phyloP scores from a whole-genome alignment of 2,113 vertebrate genomes.

The Falco punctatus region DNA sequence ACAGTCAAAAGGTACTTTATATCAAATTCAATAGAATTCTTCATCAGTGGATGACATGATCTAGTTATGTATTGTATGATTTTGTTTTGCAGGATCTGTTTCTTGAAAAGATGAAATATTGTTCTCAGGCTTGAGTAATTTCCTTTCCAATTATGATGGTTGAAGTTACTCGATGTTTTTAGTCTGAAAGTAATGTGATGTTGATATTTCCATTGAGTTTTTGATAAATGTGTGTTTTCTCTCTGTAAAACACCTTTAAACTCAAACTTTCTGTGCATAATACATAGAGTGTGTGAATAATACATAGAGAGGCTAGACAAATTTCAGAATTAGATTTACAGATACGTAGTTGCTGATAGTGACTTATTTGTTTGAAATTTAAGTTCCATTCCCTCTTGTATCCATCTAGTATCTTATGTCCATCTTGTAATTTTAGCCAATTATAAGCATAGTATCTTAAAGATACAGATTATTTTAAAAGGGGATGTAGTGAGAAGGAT shows the following conservation, averaged over 20 bases:
- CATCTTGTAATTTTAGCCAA: not conserved
- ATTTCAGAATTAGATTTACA: not conserved
- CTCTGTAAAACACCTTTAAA: not conserved
- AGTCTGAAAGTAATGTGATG: not conserved
- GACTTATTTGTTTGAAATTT: not conserved
- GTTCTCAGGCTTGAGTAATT: not conserved
- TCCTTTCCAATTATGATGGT: not conserved
- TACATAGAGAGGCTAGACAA: not conserved
- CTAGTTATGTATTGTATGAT: not conserved
- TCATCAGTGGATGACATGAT: not conserved
- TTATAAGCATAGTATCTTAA: not conserved
- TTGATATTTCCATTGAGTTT: not conserved
- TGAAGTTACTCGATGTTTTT: not conserved
- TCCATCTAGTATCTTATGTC: not conserved
- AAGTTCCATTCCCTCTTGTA: not conserved
- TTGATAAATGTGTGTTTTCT: not conserved
- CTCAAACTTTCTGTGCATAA: not conserved
- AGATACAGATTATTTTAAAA: not conserved
- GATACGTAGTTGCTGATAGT: not conserved
- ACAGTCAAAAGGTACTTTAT: not conserved
- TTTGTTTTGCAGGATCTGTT: not conserved
- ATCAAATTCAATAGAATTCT: not conserved
- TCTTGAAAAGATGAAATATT: not conserved
- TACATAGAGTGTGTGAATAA: not conserved
- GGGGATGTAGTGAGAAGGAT: not conserved